Conservation (phyloP, 1,140 invertebrate species). For the Ostrea denselamellosa region DNA sequence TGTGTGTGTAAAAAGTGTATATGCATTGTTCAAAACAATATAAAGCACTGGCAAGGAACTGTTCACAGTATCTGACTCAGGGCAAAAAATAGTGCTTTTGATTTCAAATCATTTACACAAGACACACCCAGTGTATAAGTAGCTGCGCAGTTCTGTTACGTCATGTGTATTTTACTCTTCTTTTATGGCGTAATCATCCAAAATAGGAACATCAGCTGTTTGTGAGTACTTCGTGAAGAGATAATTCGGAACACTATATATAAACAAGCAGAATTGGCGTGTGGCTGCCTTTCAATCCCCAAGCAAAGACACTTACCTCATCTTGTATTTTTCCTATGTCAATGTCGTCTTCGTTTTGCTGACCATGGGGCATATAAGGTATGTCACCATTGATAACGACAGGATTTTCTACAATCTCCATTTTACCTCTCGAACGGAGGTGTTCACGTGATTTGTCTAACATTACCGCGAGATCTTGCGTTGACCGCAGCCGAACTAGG, state of each 20-base stretch:
- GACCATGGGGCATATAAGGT: slow-evolving; percentile 17
- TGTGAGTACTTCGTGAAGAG: background rate
- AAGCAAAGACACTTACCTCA: slow-evolving; percentile 4
- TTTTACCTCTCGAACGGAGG: slow-evolving; percentile 37
- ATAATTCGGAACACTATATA: background rate
- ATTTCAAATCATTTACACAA: background rate
- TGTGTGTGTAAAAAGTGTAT: no score
- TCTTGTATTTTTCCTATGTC: slow-evolving; percentile 35
- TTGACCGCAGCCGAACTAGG: background rate
- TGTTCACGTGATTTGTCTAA: slow-evolving; percentile 39
- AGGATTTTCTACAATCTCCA: slow-evolving; percentile 34
- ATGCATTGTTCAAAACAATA: background rate
- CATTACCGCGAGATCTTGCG: slow-evolving; percentile 36
- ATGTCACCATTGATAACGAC: slow-evolving; percentile 39
- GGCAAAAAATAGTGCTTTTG: background rate
- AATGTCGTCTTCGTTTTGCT: slow-evolving; percentile 28
- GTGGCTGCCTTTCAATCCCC: background rate
- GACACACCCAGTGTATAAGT: background rate
- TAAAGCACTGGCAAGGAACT: background rate
- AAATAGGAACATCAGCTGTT: slow-evolving; percentile 36
- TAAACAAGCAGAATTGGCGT: background rate
- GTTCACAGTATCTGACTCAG: background rate
- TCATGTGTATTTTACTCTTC: background rate
- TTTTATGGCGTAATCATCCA: background rate
- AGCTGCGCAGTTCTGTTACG: background rate